phyloP scores from a whole-genome alignment of 2,888 invertebrate species.

The Melikaiella ostensackeni region DNA sequence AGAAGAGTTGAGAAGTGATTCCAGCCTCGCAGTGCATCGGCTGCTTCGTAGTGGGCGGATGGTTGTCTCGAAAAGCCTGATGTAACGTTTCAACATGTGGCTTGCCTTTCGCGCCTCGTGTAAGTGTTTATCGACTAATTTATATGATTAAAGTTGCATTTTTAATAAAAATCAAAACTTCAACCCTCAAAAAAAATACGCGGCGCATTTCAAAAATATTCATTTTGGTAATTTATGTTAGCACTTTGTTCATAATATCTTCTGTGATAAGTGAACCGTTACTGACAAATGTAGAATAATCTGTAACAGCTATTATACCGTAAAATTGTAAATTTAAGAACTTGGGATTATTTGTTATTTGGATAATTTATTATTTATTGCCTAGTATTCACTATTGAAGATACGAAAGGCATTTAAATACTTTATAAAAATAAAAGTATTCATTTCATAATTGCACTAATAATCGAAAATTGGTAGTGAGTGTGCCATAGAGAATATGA shows the following conservation, averaged over 20 bases:
- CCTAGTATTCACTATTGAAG: background rate
- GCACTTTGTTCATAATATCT: background rate
- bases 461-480: background rate
- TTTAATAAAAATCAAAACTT: background rate
- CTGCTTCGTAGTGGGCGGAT: constrained; percentile 62
- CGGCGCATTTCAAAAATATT: background rate
- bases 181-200: background rate
- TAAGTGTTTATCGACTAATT: constrained; percentile 58
- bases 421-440: background rate
- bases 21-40: constrained; percentile 63
- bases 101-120: constrained; percentile 64
- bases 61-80: constrained; percentile 59
- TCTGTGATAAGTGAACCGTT: background rate
- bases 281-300: too few relatives aligned
- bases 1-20: constrained; percentile 61
- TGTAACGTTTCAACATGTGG: constrained; percentile 68
- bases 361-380: background rate
- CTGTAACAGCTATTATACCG: background rate
- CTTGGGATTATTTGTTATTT: background rate
- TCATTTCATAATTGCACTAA: background rate
- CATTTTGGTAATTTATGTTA: background rate
- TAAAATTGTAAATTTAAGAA: background rate
- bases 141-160: background rate
- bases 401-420: background rate
- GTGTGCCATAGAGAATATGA: background rate